Conservation (phyloP, 2,888 invertebrate genomes). For the Dione juno region DNA sequence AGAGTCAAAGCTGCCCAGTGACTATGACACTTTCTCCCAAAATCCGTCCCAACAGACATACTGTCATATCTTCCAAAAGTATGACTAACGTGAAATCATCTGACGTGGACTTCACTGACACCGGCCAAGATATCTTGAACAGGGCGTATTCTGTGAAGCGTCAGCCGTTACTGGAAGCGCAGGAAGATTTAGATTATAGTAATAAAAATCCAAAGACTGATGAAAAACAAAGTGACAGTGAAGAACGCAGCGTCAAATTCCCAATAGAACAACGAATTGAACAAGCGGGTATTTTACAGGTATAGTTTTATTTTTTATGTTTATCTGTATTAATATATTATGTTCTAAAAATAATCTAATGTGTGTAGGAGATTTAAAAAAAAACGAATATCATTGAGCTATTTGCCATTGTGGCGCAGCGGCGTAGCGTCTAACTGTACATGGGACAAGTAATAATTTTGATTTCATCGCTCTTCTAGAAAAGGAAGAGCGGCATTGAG, state of each 20-base stretch:
- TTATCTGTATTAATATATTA: not conserved
- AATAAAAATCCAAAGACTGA: constrained; percentile 82
- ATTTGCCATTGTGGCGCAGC: too few species aligned
- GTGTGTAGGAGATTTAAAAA: too few species aligned
- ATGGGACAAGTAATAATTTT: too few species aligned
- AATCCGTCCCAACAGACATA: constrained; percentile 72
- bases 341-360: too few species aligned
- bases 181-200: constrained; percentile 74
- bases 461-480: too few species aligned
- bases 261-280: constrained; percentile 60
- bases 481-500: too few species aligned
- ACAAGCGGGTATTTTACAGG: constrained; percentile 86
- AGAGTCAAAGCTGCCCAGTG: constrained; percentile 82
- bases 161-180: constrained; percentile 75
- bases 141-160: constrained; percentile 74
- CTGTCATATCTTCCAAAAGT: constrained; percentile 83
- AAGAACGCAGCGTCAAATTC: constrained; percentile 55
- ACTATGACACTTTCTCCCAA: constrained; percentile 78
- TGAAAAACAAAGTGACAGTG: constrained; percentile 58
- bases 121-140: constrained; percentile 67
- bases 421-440: too few species aligned
- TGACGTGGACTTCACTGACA: constrained; percentile 74
- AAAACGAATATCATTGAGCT: too few species aligned
- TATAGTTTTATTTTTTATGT: constrained; percentile 56
- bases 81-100: constrained; percentile 85